Evolutionary conservation across 2,113 vertebrate genomes (phyloP), one percentile per base, ranked within the genome.

Genomic region (Caracal caracal): DNA sequence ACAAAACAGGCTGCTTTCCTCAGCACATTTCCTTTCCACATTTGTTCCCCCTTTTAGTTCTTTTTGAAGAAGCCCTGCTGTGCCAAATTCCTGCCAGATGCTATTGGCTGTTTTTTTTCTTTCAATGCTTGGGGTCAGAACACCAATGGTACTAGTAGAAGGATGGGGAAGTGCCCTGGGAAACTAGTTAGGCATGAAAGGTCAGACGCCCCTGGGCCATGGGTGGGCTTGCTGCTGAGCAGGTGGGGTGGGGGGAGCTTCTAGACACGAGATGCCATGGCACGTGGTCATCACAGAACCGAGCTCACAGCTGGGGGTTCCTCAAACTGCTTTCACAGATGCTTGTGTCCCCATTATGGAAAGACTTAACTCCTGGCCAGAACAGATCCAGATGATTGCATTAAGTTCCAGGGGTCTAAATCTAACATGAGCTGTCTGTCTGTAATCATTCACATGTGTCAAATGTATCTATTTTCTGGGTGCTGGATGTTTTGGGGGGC

Each of bases 1-100:
- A 0, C 43, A 61, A 89, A n/a, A 35, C 61, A 63, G 43, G 71
- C 80, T 93, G 61, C 85, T 59, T 96, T 75, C 17, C 78, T 93
- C 33, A 85, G 79, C 85, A 84, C 40, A 22, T 35, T 70, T 70
- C 53, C 40, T 40, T 40, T 35, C 68, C 43, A 0, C 30, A 3
- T 20, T 40, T 43, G 11, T 51, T 13, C 22, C 71, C 16, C 49
- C 10, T 16, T 43, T 30, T 13, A 61, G 20, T 68, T 63, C 16
- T 75, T n/a, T 37, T 43, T 80, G 90, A 68, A 35, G 73, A 66
- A 20, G 66, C 20, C 47, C 37, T 4, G 8, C 78, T 63, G 76
- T 53, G 75, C 19, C 84, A 68, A 35, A 40, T 28, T 40, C 80
- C 63, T 84, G 78, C 78, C 40, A 13, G 49, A 61, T 51, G 61